Evolutionary conservation across 2,888 invertebrate species (phyloP), one percentile per base, ranked within the genome.

Genomic region (Acanthococcus lagerstroemiae): DNA sequence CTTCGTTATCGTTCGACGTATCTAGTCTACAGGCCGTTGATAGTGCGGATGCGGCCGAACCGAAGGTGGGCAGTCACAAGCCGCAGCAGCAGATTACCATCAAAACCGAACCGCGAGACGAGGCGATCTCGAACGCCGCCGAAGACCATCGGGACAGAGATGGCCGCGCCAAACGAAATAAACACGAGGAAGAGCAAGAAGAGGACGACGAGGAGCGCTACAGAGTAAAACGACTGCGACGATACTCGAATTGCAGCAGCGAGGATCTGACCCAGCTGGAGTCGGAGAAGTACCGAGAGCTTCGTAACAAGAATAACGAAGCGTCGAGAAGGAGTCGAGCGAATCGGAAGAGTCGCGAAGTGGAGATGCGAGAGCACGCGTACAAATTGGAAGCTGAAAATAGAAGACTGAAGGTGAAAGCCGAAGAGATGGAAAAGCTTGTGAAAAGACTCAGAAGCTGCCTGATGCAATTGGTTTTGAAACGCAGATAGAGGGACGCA

Each of bases 231-330:
- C 63, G 63, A 25, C 27, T 30, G n/a, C 50, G 63, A 21, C 52
- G 54, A 24, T 63, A 22, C 24, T 63, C 63, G 7, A 63, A 63
- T 21, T 27, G 24, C 24, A 63, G 63, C 17, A 50, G 50, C 22
- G 63, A 63, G 25, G 63, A 63, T 24, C 30, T 63, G 17, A 63
- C 63, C 6, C 56, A 56, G 45, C 25, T 66, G 37, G 66, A 66
- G 30, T 66, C 66, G 56, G 73, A 72, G 54, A 82, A 80, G 70
- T 87, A 88, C 74, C 78, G 85, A 58, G 85, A 86, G 73, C 79
- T 85, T 69, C 77, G 88, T 66, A 85, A 86, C 73, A 86, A 86
- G 74, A 88, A 88, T 76, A 88, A 88, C 74, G 87, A 87, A 76
- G 87, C 88, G 50, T 88, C 88, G 48, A 80, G 87, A 71, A 81